These are phyloP conservation scores for Toxotes chatareus DNA, from an alignment of 2,113 vertebrate species.

Conservation along the genomic window DNA sequence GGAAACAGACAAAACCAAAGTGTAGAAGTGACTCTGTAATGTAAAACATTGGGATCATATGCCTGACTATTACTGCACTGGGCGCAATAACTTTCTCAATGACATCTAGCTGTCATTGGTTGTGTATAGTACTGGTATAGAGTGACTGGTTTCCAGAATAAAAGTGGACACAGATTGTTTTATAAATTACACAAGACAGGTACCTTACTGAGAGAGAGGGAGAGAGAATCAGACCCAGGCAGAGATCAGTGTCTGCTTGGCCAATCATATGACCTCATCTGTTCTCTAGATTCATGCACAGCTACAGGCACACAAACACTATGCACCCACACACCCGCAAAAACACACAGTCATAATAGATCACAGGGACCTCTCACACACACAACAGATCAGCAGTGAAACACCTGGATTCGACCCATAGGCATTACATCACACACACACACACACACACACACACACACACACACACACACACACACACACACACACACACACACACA, in stretches of 20 bases:
- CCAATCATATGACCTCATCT: constrained; percentile 65
- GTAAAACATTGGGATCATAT: neutral
- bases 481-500: constrained; percentile 59
- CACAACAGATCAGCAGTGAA: constrained; percentile 35
- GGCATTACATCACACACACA: constrained; percentile 63
- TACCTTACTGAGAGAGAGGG: neutral
- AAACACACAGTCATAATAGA: constrained; percentile 42
- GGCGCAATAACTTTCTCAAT: neutral
- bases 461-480: constrained; percentile 59
- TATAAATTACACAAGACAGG: neutral
- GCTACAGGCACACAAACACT: constrained; percentile 24
- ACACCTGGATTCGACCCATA: constrained; percentile 69
- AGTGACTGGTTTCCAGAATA: neutral
- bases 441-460: constrained; percentile 64
- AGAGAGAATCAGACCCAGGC: neutral
- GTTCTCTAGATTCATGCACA: constrained; percentile 24
- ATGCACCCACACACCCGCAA: constrained; percentile 3
- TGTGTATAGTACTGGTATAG: neutral
- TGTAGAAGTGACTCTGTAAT: neutral
- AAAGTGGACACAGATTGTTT: constrained; percentile 2
- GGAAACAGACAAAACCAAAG: neutral
- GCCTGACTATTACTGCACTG: neutral
- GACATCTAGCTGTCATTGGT: neutral
- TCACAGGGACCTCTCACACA: constrained; percentile 1
- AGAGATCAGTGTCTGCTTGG: constrained; percentile 51